These are phyloP conservation scores for Ochropleura leucogaster DNA, from an alignment of 2,888 invertebrate genomes.

Conservation along the genomic window DNA sequence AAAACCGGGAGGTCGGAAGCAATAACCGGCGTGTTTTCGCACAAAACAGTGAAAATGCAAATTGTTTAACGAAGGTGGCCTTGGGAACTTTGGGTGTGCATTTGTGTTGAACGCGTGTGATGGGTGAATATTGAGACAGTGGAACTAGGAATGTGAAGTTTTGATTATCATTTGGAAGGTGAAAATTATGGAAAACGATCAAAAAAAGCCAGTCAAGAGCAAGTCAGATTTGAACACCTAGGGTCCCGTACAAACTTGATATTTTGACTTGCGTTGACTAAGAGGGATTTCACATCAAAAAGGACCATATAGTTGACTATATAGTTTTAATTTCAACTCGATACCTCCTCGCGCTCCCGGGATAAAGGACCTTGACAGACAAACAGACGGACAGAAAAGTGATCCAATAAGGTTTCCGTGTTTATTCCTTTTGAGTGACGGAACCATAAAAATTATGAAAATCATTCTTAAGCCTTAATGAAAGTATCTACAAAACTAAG, in stretches of 20 bases:
- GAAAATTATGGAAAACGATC: background rate
- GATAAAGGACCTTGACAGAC: no score
- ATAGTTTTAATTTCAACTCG: no score
- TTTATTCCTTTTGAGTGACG: no score
- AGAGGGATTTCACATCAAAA: no score
- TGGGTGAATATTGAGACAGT: constrained; percentile 4
- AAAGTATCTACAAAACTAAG: background rate
- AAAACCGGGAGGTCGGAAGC: constrained; percentile 48
- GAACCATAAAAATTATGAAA: background rate
- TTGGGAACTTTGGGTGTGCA: constrained; percentile 37
- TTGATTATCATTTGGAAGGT: background rate
- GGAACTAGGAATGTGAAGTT: background rate
- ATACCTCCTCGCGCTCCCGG: no score
- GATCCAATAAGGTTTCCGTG: no score
- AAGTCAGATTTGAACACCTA: no score
- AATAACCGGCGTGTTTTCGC: constrained; percentile 55
- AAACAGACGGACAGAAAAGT: no score
- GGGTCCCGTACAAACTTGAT: no score
- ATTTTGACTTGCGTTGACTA: no score
- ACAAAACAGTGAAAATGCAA: constrained; percentile 59
- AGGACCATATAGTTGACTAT: no score
- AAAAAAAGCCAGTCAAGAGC: no score
- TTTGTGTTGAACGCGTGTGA: constrained; percentile 19
- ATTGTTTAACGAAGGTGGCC: constrained; percentile 51
- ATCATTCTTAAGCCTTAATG: background rate